Evolutionary conservation across 35 echinoderm and acorn worm species (phyloP), one percentile per base, ranked within the genome.

Genomic region (Anneissia japonica): DNA sequence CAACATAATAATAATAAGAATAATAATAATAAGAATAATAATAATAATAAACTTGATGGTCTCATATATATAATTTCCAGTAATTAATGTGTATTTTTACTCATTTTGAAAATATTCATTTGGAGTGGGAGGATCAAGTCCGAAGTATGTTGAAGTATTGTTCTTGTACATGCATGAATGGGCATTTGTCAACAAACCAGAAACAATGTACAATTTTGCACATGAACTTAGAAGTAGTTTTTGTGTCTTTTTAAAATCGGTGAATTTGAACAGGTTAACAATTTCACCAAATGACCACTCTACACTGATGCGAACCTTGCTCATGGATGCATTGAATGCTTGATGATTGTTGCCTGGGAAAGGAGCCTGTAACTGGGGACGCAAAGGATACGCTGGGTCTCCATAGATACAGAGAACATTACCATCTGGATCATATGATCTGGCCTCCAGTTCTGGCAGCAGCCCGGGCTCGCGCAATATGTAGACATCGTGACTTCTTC

Each of bases 341-440:
- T n/a, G n/a, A n/a, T n/a, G 0, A 51, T 91, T 82, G 35, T 46
- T 37, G 0, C 84, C 80, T 46, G 64, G 74, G 81, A 91, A 91
- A 0, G 93, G 89, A 2, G 36, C 31, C 77, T 90, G 84, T 32
- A 94, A 78, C 1, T 94, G 92, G 4, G 92, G 39, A 16, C 92
- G 40, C 36, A 90, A 31, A 35, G 88, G 87, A 80, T 94, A 90
- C 4, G 89, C 89, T 35, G 82, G 86, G 74, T 95, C 93, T 32
- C 93, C 89, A 82, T 95, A 95, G n/a, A 91, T 81, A 76, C 89
- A 94, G 30, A 94, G 26, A 1, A 73, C 35, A 32, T 94, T 83
- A 7, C 93, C 88, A 38, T 36, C 30, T 2, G 51, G 12, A 85
- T 91, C 85, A 82, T 46, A 77, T 28, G 85, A 85, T 7, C 36